Percentiles rank a stretch among this genome's conserved stretches.
Conservation (phyloP, 2,888 invertebrate species). For the Nyleta sp. region DNA sequence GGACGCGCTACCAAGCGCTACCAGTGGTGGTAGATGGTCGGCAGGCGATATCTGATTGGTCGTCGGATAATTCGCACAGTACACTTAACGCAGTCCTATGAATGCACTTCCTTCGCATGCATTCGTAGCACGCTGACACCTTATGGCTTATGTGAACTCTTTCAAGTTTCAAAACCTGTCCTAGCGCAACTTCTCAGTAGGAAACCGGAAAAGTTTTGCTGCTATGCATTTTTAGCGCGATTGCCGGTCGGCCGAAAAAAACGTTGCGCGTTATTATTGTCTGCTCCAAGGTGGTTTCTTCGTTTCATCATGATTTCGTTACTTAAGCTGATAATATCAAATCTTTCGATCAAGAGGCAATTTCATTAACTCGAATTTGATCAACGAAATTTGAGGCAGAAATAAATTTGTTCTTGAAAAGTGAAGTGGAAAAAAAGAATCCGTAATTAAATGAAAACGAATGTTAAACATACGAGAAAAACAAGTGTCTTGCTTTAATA, state of each 20-base stretch:
- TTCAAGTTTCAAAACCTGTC: slow-evolving; percentile 63
- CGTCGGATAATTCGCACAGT: slow-evolving; percentile 54
- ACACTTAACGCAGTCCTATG: slow-evolving; percentile 56
- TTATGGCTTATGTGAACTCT: slow-evolving; percentile 57
- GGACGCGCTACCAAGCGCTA: slow-evolving; percentile 40
- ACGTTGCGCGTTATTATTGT: too few species aligned
- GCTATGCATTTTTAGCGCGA: slow-evolving; percentile 25
- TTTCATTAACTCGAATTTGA: too few species aligned
- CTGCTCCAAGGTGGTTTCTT: too few species aligned
- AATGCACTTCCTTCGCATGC: slow-evolving; percentile 58
- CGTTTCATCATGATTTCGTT: not conserved
- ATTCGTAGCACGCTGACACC: slow-evolving; percentile 49
- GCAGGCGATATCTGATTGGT: slow-evolving; percentile 52
- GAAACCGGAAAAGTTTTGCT: slow-evolving; percentile 59
- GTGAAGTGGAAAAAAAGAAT: too few species aligned
- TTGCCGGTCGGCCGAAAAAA: not conserved
- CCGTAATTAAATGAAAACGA: too few species aligned
- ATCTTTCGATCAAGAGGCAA: too few species aligned
- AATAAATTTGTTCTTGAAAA: too few species aligned
- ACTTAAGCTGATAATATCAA: too few species aligned
- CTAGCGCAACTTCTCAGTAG: slow-evolving; percentile 39
- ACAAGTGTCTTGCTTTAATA: too few species aligned
- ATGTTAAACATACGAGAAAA: too few species aligned
- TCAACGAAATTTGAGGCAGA: too few species aligned
- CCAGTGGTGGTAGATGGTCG: slow-evolving; percentile 38